phyloP scores from a whole-genome alignment of 2,888 invertebrate species.

The Troides oblongomaculatus region DNA sequence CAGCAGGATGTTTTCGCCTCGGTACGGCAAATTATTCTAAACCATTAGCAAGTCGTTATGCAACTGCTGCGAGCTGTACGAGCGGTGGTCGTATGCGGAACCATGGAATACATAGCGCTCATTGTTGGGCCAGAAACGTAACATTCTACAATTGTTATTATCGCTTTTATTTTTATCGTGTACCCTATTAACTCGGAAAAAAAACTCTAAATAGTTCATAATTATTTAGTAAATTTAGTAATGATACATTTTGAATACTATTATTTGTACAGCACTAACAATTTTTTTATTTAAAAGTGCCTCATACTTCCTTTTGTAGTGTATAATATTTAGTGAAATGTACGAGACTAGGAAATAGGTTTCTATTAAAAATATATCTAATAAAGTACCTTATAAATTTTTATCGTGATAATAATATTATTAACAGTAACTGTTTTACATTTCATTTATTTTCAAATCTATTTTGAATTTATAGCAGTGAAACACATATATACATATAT shows the following conservation, averaged over 20 bases:
- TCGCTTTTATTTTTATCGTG: constrained; percentile 19
- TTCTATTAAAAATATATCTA: no score
- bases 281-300: no score
- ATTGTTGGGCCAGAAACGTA: constrained; percentile 26
- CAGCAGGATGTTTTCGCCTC: constrained; percentile 24
- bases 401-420: no score
- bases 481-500: no score
- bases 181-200: background rate
- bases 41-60: constrained; percentile 31
- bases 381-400: no score
- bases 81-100: constrained; percentile 20
- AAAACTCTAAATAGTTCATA: background rate
- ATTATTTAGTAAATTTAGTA: background rate
- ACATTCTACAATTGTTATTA: constrained; percentile 22
- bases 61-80: constrained; percentile 25
- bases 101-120: constrained; percentile 27
- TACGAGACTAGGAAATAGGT: no score
- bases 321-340: no score
- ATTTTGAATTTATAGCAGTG: no score
- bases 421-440: no score
- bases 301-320: no score
- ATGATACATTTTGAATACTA: background rate
- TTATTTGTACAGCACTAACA: no score
- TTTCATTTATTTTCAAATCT: no score
- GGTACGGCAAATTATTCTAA: constrained; percentile 27